Percentiles rank a stretch among this genome's conserved stretches.
These are phyloP conservation scores for Onychomys torridus DNA, from an alignment of 2,797 vertebrate genomes.

Conservation along the genomic window DNA sequence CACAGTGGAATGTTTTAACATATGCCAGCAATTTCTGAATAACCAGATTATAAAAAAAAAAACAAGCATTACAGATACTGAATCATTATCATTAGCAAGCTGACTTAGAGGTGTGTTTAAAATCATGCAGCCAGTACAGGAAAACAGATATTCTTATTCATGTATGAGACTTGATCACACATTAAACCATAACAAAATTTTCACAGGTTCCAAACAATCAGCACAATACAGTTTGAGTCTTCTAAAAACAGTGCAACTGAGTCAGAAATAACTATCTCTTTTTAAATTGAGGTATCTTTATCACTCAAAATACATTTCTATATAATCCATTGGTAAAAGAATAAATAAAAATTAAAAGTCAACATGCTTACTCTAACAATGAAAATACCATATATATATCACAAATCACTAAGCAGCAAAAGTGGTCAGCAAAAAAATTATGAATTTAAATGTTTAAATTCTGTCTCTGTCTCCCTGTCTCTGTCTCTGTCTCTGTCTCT, in stretches of 20 bases:
- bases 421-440: not conserved
- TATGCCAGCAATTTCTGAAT: not conserved
- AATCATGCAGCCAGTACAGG: not conserved
- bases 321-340: not conserved
- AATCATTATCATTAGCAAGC: constrained; percentile 45
- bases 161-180: constrained; percentile 14
- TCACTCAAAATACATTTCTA: constrained; percentile 33
- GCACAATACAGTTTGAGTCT: not conserved
- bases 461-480: too few species aligned
- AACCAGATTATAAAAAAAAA: constrained; percentile 31
- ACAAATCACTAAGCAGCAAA: not conserved
- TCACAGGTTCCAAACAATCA: constrained; percentile 24
- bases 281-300: not conserved
- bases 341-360: not conserved
- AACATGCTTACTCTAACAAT: not conserved
- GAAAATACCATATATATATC: not conserved
- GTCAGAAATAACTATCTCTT: constrained; percentile 1
- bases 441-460: not conserved
- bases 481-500: too few species aligned
- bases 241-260: not conserved
- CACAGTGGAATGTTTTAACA: constrained; percentile 12
- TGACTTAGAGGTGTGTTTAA: constrained; percentile 52
- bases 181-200: not conserved
- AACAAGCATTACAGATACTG: constrained; percentile 26
- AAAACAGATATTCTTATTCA: not conserved